Evolutionary conservation across 2,888 invertebrate genomes (phyloP).

Genomic region (Morinoia aosen): DNA sequence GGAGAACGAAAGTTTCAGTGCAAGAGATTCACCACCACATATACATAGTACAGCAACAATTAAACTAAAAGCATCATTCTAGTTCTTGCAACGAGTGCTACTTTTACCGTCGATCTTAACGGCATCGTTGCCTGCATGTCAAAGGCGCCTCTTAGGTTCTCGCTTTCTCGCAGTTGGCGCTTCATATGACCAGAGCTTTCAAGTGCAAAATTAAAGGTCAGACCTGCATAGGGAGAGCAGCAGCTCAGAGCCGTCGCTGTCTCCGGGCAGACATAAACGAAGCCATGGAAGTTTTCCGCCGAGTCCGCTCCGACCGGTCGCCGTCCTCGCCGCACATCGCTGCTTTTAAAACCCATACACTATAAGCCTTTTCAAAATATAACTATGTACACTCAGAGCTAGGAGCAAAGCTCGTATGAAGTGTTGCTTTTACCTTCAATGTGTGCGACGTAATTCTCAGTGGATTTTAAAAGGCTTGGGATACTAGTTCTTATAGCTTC

Average conservation of each 20-base stretch:
- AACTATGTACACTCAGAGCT: background rate
- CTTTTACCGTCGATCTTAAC: background rate
- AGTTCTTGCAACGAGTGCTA: background rate
- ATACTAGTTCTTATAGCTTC: too few relatives aligned
- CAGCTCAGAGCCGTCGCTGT: background rate
- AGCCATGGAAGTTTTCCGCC: background rate
- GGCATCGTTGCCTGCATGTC: background rate
- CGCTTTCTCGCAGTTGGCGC: background rate
- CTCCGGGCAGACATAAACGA: background rate
- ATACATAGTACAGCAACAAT: too few relatives aligned
- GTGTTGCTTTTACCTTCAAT: background rate
- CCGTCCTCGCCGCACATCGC: background rate
- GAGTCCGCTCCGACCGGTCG: background rate
- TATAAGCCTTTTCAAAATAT: background rate
- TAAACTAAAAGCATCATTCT: too few relatives aligned
- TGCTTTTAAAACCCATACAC: background rate
- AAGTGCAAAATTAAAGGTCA: background rate
- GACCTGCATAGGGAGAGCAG: background rate
- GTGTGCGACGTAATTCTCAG: background rate
- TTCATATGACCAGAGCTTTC: background rate
- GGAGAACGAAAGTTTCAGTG: too few relatives aligned
- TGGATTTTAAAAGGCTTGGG: too few relatives aligned
- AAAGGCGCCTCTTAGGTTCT: background rate
- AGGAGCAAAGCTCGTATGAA: background rate
- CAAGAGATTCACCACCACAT: too few relatives aligned